Conservation (phyloP, 2,888 invertebrate genomes). For the Plebejus anna region DNA sequence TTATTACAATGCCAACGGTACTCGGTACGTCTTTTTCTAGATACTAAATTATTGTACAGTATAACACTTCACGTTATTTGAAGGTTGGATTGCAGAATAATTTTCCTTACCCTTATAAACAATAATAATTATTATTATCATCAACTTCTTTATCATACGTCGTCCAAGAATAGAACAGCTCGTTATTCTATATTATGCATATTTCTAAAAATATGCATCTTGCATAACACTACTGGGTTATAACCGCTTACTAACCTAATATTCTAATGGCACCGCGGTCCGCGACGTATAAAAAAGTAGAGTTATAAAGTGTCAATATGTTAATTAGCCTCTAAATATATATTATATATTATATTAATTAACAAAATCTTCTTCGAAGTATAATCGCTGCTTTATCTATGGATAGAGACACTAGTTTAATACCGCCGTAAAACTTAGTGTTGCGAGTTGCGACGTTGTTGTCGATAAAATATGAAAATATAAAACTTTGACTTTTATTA, state of each 20-base stretch:
- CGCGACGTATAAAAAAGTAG: neutral
- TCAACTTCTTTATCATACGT: neutral
- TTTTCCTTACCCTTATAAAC: neutral
- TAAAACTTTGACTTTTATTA: too few relatives aligned
- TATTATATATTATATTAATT: neutral
- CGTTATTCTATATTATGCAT: slow-evolving; percentile 1
- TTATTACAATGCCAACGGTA: too few relatives aligned
- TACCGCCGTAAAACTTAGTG: slow-evolving; percentile 16
- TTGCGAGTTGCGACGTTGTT: slow-evolving; percentile 9
- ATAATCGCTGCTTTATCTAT: slow-evolving; percentile 5
- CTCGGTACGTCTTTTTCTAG: neutral
- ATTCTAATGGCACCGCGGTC: neutral
- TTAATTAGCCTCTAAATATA: neutral
- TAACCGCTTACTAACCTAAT: neutral
- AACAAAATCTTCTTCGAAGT: neutral
- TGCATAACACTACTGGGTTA: neutral
- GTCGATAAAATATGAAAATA: slow-evolving; percentile 2
- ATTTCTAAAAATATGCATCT: neutral
- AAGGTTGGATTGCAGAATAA: neutral
- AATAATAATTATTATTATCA: neutral
- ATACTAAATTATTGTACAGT: neutral
- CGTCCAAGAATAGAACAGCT: neutral
- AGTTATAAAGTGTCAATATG: neutral
- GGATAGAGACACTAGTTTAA: slow-evolving; percentile 18
- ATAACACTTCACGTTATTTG: neutral